These are phyloP conservation scores for Pterostichus niger DNA, from an alignment of 2,888 invertebrate species.

Conservation along the genomic window DNA sequence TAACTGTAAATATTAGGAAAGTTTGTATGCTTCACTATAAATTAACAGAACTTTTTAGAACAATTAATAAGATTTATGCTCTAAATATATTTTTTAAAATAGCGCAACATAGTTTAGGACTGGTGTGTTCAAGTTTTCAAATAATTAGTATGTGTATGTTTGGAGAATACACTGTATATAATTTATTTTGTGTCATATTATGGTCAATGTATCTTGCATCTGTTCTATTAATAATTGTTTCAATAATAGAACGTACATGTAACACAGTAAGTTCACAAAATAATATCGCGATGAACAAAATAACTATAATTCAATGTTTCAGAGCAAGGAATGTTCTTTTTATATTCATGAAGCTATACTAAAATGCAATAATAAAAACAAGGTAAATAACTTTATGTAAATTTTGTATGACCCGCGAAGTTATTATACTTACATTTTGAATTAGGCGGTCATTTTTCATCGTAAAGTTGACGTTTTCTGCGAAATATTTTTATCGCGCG, in stretches of 20 bases:
- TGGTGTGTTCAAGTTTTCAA: not conserved
- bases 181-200: too few species aligned
- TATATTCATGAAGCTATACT: slow-evolving; percentile 10
- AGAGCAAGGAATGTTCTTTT: slow-evolving; percentile 1
- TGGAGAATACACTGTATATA: too few species aligned
- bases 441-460: too few species aligned
- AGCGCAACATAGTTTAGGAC: not conserved
- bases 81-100: not conserved
- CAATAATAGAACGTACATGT: too few species aligned
- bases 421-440: too few species aligned
- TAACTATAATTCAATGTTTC: not conserved
- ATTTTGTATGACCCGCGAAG: too few species aligned
- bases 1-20: not conserved
- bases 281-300: not conserved
- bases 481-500: too few species aligned
- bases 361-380: not conserved
- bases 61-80: not conserved
- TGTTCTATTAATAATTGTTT: too few species aligned
- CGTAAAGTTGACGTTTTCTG: too few species aligned
- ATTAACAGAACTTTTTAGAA: not conserved
- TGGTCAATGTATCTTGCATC: too few species aligned
- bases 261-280: too few species aligned
- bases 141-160: not conserved
- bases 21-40: not conserved
- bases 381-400: not conserved